Conservation (phyloP, 1,140 invertebrate species). For the Listronotus bonariensis region DNA sequence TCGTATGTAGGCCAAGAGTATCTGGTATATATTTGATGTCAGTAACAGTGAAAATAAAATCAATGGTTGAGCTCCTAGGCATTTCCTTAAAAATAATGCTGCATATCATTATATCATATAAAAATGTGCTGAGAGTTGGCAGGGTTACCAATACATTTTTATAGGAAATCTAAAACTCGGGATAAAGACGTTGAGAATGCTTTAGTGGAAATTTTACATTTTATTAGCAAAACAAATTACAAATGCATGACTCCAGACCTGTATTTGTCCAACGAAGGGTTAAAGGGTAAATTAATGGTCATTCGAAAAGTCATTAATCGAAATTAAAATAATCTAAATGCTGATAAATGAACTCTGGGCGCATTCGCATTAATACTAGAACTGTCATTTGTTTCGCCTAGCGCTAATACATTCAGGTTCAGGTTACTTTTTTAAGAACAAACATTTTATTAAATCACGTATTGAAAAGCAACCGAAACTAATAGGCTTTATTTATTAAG, state of each 20-base stretch:
- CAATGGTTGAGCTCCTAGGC: no score
- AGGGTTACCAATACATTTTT: no score
- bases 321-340: constrained; percentile 24
- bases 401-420: neutral
- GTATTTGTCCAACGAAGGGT: constrained; percentile 2
- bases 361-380: neutral
- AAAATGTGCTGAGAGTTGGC: no score
- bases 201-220: no score
- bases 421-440: constrained; percentile 14
- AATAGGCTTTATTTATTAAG: constrained; percentile 17
- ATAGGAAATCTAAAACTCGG: no score
- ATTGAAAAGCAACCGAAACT: constrained; percentile 13
- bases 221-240: neutral
- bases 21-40: no score
- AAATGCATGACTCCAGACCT: neutral
- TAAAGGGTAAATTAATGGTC: constrained; percentile 14
- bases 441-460: constrained; percentile 9
- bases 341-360: constrained; percentile 5
- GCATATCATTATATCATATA: no score
- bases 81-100: no score
- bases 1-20: no score
- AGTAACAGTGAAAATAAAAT: no score
- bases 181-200: no score
- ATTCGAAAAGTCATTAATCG: constrained; percentile 21
- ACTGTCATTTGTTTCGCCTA: constrained; percentile 7